These are phyloP conservation scores for Cheilosia impressa DNA, from an alignment of 2,888 invertebrate genomes.

Conservation along the genomic window DNA sequence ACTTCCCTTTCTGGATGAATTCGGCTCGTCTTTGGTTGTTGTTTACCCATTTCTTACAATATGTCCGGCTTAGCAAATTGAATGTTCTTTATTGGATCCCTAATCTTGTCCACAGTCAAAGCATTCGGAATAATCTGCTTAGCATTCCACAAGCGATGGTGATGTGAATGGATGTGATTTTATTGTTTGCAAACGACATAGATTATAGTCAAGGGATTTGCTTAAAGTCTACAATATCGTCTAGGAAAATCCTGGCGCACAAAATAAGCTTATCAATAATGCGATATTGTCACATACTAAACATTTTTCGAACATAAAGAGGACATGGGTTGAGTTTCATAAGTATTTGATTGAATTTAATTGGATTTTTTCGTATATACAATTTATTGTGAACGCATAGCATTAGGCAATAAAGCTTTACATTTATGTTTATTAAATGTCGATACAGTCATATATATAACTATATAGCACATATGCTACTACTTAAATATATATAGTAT, in stretches of 20 bases:
- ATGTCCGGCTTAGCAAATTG: constrained; percentile 60
- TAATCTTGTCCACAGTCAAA: constrained; percentile 60
- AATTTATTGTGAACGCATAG: too few relatives aligned
- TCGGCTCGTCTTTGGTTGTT: constrained; percentile 35
- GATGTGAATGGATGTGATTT: constrained; percentile 61
- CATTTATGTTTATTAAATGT: too few relatives aligned
- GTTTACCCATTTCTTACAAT: constrained; percentile 54
- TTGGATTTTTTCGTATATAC: too few relatives aligned
- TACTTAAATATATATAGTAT: too few relatives aligned
- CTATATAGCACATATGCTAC: too few relatives aligned
- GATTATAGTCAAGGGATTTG: constrained; percentile 60
- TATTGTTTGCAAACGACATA: constrained; percentile 63
- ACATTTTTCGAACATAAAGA: constrained; percentile 7
- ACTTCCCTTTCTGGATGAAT: constrained; percentile 10
- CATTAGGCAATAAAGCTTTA: too few relatives aligned
- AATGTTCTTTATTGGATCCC: constrained; percentile 68
- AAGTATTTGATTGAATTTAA: constrained; percentile 17
- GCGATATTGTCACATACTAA: constrained; percentile 52
- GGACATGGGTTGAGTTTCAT: constrained; percentile 3
- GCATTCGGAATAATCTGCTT: constrained; percentile 58
- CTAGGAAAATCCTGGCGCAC: constrained; percentile 49
- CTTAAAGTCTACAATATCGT: constrained; percentile 43
- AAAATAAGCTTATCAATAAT: constrained; percentile 55
- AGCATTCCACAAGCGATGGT: constrained; percentile 48
- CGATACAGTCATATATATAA: too few relatives aligned